Percentiles rank a stretch among this genome's conserved stretches.
Evolutionary conservation across 30 jellyfish, hydroid and myxozoan genomes (phyloP).

Genomic region (Cassiopea xamachana): DNA sequence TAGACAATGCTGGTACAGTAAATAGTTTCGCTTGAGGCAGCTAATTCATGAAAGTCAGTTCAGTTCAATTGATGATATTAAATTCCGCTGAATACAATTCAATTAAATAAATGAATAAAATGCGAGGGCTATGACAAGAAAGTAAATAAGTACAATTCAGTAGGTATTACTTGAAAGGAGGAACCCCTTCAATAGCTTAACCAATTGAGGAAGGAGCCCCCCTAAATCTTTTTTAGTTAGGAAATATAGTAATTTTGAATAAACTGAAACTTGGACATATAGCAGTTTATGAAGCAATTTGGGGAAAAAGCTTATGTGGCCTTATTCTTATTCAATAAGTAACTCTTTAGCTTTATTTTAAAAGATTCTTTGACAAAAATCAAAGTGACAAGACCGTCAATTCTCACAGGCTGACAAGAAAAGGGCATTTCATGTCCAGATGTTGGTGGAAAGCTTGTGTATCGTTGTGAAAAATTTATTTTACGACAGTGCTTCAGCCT

Average conservation of each 20-base stretch:
- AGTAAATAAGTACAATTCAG: not conserved
- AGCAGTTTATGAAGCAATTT: not conserved
- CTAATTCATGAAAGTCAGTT: not conserved
- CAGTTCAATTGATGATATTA: not conserved
- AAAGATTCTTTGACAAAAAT: no score
- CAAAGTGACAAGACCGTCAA: no score
- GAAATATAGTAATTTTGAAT: not conserved
- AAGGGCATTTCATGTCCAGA: no score
- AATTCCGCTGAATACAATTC: not conserved
- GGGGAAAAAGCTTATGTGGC: not conserved
- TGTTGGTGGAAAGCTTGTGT: no score
- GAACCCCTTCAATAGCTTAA: not conserved
- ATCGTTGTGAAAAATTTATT: no score
- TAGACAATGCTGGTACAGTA: no score
- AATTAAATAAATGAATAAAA: no score
- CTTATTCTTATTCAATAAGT: not conserved
- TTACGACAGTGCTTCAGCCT: no score
- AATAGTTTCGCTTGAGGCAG: no score
- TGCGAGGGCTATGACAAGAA: not conserved
- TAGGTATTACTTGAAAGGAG: not conserved
- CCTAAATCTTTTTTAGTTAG: not conserved
- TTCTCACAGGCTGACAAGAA: no score
- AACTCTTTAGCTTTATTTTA: not conserved
- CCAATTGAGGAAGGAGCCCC: not conserved
- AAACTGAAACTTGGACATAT: not conserved